A percentile compares a stretch with the other conserved stretches of the same genome.
Conservation (phyloP, 2,113 vertebrate species). For the Thunnus maccoyii region DNA sequence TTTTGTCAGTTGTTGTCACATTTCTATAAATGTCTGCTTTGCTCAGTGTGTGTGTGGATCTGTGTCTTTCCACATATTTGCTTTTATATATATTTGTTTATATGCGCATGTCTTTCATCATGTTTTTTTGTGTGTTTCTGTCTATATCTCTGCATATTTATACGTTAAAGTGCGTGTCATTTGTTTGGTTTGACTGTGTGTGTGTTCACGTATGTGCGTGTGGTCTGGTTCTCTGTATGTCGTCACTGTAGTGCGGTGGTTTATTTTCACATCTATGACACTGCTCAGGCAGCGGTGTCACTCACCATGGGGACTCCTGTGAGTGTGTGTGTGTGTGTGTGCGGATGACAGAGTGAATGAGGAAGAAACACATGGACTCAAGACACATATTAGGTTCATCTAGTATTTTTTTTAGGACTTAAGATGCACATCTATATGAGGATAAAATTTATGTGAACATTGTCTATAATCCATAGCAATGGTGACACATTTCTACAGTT, state of each 20-base stretch:
- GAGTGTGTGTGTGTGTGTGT: slow-evolving; percentile 9
- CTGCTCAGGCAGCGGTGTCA: slow-evolving; percentile 47
- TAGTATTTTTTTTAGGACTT: background rate
- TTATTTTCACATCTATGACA: slow-evolving; percentile 70
- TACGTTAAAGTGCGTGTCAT: slow-evolving; percentile 58
- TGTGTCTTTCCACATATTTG: slow-evolving; percentile 14
- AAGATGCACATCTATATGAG: slow-evolving; percentile 6
- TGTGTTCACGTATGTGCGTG: slow-evolving; percentile 44
- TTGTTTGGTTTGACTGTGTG: slow-evolving; percentile 42
- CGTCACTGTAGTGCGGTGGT: slow-evolving; percentile 50
- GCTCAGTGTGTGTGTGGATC: background rate
- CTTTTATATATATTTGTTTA: slow-evolving; percentile 31
- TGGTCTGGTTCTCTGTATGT: slow-evolving; percentile 53
- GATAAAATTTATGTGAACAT: background rate
- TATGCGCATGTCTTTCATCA: slow-evolving; percentile 39
- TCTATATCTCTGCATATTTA: slow-evolving; percentile 56
- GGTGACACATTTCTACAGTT: background rate
- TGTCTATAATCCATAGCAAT: too few species aligned
- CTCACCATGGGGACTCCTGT: slow-evolving; percentile 34
- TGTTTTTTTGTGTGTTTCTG: slow-evolving; percentile 69
- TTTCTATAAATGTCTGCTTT: slow-evolving; percentile 1
- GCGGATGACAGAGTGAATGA: background rate
- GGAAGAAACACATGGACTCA: background rate
- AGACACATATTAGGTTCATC: background rate
- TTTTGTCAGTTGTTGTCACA: background rate